Evolutionary conservation across 2,797 vertebrate species (phyloP), one percentile per base, ranked within the genome.

Genomic region (Hipposideros larvatus): DNA sequence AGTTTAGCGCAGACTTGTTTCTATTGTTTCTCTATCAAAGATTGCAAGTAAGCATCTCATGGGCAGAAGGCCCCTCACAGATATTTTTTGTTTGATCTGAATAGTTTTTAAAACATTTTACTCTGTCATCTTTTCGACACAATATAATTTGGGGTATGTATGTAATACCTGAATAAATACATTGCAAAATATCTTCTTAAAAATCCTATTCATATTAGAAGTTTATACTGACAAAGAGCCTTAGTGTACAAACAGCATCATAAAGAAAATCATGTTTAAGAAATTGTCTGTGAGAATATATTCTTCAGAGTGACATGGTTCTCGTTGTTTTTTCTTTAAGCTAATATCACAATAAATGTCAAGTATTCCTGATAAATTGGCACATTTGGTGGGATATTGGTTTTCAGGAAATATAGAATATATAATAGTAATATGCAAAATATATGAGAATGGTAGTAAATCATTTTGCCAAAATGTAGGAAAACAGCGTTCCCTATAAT

Each of bases 11-110:
- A 73, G 34, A 4, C 9, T 66, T 57, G 51, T 68, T 74, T 48
- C 59, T 65, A 9, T 2, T 43, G 0, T 92, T 59, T 14, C 11
- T 55, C 8, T 65, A 41, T 77, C 55, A 21, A 46, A 70, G 16
- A 10, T 37, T 31, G 22, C 73, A 85, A 28, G 55, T n/a, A 26
- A 66, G 15, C 2, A 21, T 80, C 14, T 53, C 28, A 13, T 16
- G 7, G 34, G 24, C 53, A 80, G 41, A 77, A 70, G 31, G 34
- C 34, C 61, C 13, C 73, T 68, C 85, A 4, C 43, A 79, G 21
- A 55, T 34, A 37, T 8, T 63, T 48, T 90, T 84, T 70, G 37
- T 90, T 84, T 90, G 11, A 87, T 95, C 18, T 73, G 41, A 93
- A 18, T 16, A 37, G 19, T 31, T 93, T 90, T 63, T 26, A 78